Percentiles rank a stretch among this genome's conserved stretches.
These are phyloP conservation scores for Lophotriccus pileatus DNA, from an alignment of 2,797 vertebrate species.

Conservation along the genomic window DNA sequence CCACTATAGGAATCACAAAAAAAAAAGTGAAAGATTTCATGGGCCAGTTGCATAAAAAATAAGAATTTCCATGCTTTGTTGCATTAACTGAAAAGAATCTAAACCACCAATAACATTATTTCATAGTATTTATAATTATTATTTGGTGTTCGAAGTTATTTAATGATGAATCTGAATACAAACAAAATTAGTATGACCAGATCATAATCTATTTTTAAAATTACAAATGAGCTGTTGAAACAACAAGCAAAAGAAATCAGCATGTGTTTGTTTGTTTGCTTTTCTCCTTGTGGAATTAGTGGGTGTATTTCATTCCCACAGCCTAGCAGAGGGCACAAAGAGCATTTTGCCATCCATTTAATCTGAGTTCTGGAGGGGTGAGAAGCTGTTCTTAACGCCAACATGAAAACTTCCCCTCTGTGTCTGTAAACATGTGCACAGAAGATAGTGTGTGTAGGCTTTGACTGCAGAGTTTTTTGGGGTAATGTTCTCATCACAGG, in stretches of 20 bases:
- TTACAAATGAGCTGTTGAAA: conserved; percentile 17
- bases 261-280: conserved; percentile 21
- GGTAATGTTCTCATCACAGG: not conserved
- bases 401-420: not conserved
- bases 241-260: conserved; percentile 21
- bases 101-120: not conserved
- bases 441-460: not conserved
- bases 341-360: not conserved
- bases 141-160: conserved; percentile 32
- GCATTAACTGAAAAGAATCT: conserved; percentile 47
- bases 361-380: not conserved
- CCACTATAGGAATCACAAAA: not conserved
- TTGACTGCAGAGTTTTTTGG: not conserved
- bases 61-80: conserved; percentile 2
- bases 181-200: conserved; percentile 41
- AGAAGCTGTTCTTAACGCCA: conserved; percentile 10
- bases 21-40: not conserved
- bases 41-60: not conserved
- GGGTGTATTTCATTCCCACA: conserved; percentile 28
- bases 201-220: conserved; percentile 50
- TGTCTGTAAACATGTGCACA: not conserved
- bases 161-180: conserved; percentile 25
- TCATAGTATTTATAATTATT: conserved; percentile 30
- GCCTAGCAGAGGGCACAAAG: conserved; percentile 35
- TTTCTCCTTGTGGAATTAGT: conserved; percentile 49